Evolutionary conservation across 2,888 invertebrate species (phyloP), one percentile per base, ranked within the genome.

Genomic region (Acleris literana): DNA sequence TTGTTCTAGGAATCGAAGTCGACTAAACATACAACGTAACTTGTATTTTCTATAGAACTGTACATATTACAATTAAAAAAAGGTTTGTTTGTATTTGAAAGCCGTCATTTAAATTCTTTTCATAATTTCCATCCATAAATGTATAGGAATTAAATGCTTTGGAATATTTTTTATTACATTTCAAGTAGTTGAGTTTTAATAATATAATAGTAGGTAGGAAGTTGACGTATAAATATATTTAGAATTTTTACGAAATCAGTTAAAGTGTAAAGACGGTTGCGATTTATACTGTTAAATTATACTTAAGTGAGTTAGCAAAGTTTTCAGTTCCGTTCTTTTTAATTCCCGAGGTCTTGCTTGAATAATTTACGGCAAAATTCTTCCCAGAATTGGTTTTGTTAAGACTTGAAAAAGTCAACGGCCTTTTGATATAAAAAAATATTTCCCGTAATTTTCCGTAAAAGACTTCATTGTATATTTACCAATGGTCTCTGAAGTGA

Each of bases 171-270:
- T 25, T 7, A 5, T 11, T 39, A 39, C 7, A 43, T 20, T 55
- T 22, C 22, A n/a, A 44, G 22, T 56, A 44, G 16, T 44, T 20
- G 16, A 55, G 39, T 63, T 22, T 51, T 51, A 22, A 13, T 54
- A 54, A 56, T 9, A 39, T 17, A 54, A 56, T 9, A 39, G 18
- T 44, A 44, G 22, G 39, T 56, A 56, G 22, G n/a, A 33, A 44
- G 18, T 54, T 48, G 7, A 18, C 16, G 16, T 25, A 52, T 16
- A 17, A 44, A 16, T 61, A 17, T 3, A 46, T 5, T 33, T 46
- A 33, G 53, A 46, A 48, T 62, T 46, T 62, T 13, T 54, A 62
- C 54, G 20, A 46, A 44, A 48, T 20, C 9, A 16, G 43, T 43
- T 39, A 16, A 39, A 56, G n/a, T 39, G 13, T 13, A 39, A 39